phyloP scores from a whole-genome alignment of 1,140 invertebrate species.

The Glossosoma conforme region DNA sequence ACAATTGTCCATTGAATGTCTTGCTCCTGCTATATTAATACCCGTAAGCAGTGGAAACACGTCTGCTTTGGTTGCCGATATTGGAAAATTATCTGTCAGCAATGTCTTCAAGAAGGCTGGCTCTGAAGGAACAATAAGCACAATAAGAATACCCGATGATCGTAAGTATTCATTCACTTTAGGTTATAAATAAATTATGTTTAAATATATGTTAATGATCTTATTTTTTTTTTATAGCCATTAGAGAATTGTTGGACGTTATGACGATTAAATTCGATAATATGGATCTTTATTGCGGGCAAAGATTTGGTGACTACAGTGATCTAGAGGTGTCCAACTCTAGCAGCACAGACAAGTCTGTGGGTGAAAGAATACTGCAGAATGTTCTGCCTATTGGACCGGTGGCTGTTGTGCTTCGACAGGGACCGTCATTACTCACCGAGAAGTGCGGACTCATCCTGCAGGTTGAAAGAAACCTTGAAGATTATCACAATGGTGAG shows the following conservation, averaged over 20 bases:
- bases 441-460: constrained; percentile 77
- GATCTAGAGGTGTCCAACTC: constrained; percentile 6
- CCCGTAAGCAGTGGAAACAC: constrained; percentile 79
- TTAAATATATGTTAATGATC: neutral
- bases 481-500: constrained; percentile 57
- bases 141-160: constrained; percentile 35
- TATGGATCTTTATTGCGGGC: constrained; percentile 66
- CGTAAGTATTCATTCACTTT: constrained; percentile 28
- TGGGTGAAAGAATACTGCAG: neutral
- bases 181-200: constrained; percentile 1
- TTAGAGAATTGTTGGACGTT: constrained; percentile 63
- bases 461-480: constrained; percentile 80
- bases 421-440: constrained; percentile 62
- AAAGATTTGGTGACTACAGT: constrained; percentile 30
- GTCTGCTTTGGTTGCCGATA: constrained; percentile 73
- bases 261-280: constrained; percentile 73
- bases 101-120: constrained; percentile 68
- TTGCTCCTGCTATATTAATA: constrained; percentile 80
- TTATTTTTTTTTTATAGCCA: constrained; percentile 16
- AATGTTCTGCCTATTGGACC: constrained; percentile 14
- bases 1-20: constrained; percentile 60
- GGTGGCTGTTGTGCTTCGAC: constrained; percentile 10
- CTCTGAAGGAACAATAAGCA: constrained; percentile 53
- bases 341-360: neutral
- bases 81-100: constrained; percentile 73